Evolutionary conservation across 2,113 vertebrate genomes (phyloP).

Genomic region (Seriola aureovittata): DNA sequence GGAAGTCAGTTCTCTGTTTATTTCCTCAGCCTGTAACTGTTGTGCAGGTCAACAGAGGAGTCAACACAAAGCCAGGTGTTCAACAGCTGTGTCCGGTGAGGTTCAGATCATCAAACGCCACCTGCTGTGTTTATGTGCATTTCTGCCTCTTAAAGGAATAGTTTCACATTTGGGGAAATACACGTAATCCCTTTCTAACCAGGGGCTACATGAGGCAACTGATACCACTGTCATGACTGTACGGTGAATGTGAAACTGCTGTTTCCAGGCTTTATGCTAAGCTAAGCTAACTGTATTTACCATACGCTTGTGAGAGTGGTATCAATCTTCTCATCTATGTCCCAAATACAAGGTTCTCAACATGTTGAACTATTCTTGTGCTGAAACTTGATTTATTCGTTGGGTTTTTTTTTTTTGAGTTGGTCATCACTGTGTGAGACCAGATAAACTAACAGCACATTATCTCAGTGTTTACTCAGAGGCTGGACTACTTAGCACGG

Average conservation of each 20-base stretch:
- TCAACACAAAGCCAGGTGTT: slow-evolving; percentile 76
- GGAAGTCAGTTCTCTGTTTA: slow-evolving; percentile 22
- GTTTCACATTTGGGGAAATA: not conserved
- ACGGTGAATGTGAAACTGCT: not conserved
- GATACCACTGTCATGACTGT: not conserved
- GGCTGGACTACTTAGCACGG: slow-evolving; percentile 45
- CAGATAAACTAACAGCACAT: slow-evolving; percentile 50
- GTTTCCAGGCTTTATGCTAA: not conserved
- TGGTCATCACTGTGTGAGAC: not conserved
- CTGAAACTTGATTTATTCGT: not conserved
- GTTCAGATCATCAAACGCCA: slow-evolving; percentile 29
- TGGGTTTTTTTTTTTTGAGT: not conserved
- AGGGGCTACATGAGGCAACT: not conserved
- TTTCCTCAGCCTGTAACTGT: slow-evolving; percentile 42
- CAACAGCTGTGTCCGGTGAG: slow-evolving; percentile 69
- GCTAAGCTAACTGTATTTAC: not conserved
- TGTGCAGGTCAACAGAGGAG: slow-evolving; percentile 58
- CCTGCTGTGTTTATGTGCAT: slow-evolving; percentile 42
- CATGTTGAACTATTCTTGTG: not conserved
- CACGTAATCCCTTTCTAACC: not conserved
- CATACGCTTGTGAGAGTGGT: not conserved
- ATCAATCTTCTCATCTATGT: not conserved
- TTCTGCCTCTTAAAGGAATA: slow-evolving; percentile 10
- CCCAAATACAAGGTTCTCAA: not conserved
- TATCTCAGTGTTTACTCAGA: slow-evolving; percentile 60